Evolutionary conservation across 1,140 invertebrate species (phyloP).

Genomic region (Kradibia gibbosae): DNA sequence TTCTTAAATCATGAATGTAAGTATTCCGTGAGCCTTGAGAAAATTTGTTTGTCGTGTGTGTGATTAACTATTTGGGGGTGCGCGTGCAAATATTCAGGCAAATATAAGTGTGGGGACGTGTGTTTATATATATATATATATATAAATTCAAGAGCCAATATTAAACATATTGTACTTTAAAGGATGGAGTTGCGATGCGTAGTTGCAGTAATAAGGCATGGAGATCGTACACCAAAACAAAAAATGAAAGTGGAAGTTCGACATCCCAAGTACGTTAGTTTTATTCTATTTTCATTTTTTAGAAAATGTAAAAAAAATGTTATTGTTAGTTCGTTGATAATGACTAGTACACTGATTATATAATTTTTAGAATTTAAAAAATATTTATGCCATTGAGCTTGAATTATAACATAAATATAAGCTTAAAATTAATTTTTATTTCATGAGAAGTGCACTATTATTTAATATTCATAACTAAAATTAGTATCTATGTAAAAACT

Average conservation of each 20-base stretch:
- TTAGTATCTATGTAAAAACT: too few relatives aligned
- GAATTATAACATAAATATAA: too few relatives aligned
- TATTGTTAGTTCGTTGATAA: too few relatives aligned
- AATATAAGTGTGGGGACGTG: background rate
- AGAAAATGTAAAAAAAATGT: too few relatives aligned
- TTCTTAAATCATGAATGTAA: background rate
- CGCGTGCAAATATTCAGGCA: too few relatives aligned
- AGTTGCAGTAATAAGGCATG: slow-evolving; percentile 98
- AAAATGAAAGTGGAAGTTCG: slow-evolving; percentile 99
- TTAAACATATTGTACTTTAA: slow-evolving; percentile 39
- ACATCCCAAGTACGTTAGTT: slow-evolving; percentile 91
- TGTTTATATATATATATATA: background rate
- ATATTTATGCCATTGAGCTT: too few relatives aligned
- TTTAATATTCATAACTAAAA: too few relatives aligned
- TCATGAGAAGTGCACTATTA: too few relatives aligned
- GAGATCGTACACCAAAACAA: slow-evolving; percentile 99
- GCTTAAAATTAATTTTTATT: too few relatives aligned
- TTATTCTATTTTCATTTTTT: too few relatives aligned
- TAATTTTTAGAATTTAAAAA: too few relatives aligned
- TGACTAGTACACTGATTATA: too few relatives aligned
- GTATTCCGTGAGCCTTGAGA: background rate
- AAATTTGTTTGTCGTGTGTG: background rate
- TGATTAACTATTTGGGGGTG: background rate
- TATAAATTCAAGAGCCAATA: background rate
- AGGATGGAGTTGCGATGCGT: slow-evolving; percentile 98